A percentile compares a stretch with the other conserved stretches of the same genome.
phyloP scores from a whole-genome alignment of 2,797 vertebrate genomes.

The Thunnus albacares region DNA sequence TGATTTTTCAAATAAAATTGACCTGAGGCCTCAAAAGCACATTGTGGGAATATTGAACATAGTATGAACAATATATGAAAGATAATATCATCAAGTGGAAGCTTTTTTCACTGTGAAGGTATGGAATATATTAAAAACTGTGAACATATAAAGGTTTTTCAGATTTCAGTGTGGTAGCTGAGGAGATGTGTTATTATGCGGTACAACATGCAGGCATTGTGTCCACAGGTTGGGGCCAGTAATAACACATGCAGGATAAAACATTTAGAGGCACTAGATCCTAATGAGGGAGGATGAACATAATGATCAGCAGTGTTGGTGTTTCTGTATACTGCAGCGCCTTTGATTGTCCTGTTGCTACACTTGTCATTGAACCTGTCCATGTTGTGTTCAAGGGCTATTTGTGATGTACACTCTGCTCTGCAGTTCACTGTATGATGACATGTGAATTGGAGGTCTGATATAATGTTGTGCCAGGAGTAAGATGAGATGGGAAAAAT shows the following conservation, averaged over 20 bases:
- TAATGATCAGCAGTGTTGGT: too few relatives aligned
- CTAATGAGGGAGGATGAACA: neutral
- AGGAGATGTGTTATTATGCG: slow-evolving; percentile 3
- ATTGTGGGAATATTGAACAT: slow-evolving; percentile 14
- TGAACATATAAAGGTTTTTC: neutral
- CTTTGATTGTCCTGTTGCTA: neutral
- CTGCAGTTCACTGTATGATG: slow-evolving; percentile 4
- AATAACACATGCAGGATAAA: slow-evolving; percentile 14
- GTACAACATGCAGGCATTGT: too few relatives aligned
- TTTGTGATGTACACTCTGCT: slow-evolving; percentile 3
- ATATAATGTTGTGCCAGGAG: neutral
- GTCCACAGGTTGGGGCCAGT: too few relatives aligned
- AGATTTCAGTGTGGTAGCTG: slow-evolving; percentile 8
- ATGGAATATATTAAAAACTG: neutral
- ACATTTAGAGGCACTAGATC: slow-evolving; percentile 23
- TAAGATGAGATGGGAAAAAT: neutral
- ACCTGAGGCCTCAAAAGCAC: slow-evolving; percentile 33
- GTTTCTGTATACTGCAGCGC: neutral
- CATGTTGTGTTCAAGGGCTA: neutral
- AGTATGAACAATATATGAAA: neutral
- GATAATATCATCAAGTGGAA: slow-evolving; percentile 17
- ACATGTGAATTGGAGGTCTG: slow-evolving; percentile 10
- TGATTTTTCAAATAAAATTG: slow-evolving; percentile 28
- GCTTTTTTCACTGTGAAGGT: neutral
- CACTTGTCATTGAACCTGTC: neutral